Evolutionary conservation across 1,140 invertebrate species (phyloP), one percentile per base, ranked within the genome.

Genomic region (Neodiprion fabricii): DNA sequence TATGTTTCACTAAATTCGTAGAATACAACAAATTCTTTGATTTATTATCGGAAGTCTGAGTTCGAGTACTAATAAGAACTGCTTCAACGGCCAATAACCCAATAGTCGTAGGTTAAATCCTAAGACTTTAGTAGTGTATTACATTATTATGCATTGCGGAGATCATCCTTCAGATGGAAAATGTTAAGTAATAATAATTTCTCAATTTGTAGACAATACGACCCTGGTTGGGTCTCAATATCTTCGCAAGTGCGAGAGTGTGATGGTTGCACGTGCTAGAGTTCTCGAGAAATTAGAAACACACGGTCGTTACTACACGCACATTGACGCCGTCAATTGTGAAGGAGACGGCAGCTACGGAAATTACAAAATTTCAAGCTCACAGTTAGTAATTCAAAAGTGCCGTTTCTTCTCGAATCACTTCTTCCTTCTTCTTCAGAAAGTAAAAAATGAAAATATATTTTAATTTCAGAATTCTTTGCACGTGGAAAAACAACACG

Each of bases 161-260:
- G 28, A 40, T 40, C 28, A 40, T 40, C 1, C 28, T 40, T 2
- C 5, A 40, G 28, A 40, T 40, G 28, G 1, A 40, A 40, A 40
- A 40, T 40, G 28, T 40, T 40, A 40, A 5, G 1, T 40, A 40
- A 40, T 40, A 40, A 40, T 40, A 40, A 40, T 40, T 40, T 40
- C 4, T 40, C 28, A 40, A 40, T 5, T 40, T 40, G 28, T 23
- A 78, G 76, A 79, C 76, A 61, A 73, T 65, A 12, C 75, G 17
- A 49, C 77, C 10, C 65, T 70, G 23, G 61, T 78, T 40, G 80
- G 80, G 17, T 71, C 71, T 9, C 72, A 79, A 75, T 87, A 87
- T 77, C 75, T 83, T 61, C 75, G 84, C 17, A 81, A 82, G 66
- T 87, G 86, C 76, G 86, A 86, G 72, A 86, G 85, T 72, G 76